Evolutionary conservation across 2,113 vertebrate species (phyloP).

Genomic region (Tragelaphus imberbis): DNA sequence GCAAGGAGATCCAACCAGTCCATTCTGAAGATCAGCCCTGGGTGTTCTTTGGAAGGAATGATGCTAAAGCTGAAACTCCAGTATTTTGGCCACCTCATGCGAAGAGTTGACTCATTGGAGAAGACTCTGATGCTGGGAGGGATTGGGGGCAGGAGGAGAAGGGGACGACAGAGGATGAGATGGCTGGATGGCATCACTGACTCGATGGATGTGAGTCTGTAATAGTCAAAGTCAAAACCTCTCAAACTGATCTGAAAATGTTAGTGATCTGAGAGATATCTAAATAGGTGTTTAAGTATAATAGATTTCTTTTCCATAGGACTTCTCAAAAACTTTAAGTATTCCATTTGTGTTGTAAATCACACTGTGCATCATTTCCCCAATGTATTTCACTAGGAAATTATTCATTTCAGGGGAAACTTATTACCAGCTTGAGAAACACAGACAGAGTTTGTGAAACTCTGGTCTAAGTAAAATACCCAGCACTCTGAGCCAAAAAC

Average conservation of each 20-base stretch:
- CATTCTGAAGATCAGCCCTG: no score
- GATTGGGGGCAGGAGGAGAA: no score
- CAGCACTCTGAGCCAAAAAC: background rate
- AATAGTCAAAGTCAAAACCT: background rate
- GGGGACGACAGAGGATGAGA: no score
- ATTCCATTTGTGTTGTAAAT: background rate
- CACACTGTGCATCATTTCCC: background rate
- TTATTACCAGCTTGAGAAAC: background rate
- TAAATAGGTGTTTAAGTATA: background rate
- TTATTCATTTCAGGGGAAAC: conserved; percentile 15
- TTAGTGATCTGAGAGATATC: background rate
- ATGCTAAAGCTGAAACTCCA: no score
- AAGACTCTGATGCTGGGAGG: no score
- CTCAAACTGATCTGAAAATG: background rate
- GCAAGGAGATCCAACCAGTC: no score
- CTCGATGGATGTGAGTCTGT: no score
- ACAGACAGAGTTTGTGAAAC: background rate
- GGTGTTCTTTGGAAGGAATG: no score
- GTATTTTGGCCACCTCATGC: no score
- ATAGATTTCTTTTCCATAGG: background rate
- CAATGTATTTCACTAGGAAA: background rate
- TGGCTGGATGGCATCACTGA: no score
- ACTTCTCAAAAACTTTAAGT: background rate
- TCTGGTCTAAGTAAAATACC: background rate
- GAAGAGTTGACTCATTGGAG: no score